Conservation (phyloP, 1,140 invertebrate species). For the Cepaea nemoralis region DNA sequence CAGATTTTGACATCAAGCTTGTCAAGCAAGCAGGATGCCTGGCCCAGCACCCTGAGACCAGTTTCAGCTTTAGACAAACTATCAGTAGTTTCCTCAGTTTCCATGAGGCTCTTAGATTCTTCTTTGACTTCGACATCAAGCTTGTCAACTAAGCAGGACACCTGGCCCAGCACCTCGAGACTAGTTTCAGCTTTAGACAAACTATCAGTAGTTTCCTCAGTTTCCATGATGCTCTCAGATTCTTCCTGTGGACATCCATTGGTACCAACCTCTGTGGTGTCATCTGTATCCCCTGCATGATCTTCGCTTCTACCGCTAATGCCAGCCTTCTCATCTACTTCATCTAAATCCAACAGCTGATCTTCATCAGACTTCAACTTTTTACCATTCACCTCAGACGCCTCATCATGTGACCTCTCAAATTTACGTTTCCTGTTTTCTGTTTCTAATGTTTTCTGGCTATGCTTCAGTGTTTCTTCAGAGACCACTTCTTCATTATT, state of each 20-base stretch:
- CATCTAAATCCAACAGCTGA: not conserved
- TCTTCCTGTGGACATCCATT: not conserved
- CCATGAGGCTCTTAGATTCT: not conserved
- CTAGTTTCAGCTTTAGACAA: not conserved
- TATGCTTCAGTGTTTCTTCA: not conserved
- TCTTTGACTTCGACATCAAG: not conserved
- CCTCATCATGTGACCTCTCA: not conserved
- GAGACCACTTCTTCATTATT: not conserved
- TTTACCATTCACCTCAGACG: not conserved
- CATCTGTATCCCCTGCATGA: not conserved
- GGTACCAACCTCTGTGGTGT: not conserved
- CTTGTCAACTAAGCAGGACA: not conserved
- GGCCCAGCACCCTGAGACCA: not conserved
- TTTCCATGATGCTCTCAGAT: not conserved
- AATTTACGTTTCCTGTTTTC: not conserved
- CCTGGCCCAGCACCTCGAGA: not conserved
- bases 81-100: not conserved
- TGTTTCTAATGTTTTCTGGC: conserved; percentile 2
- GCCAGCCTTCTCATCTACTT: not conserved
- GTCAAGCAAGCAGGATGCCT: not conserved
- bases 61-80: not conserved
- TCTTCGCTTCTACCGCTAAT: not conserved
- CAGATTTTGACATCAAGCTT: not conserved
- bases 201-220: not conserved
- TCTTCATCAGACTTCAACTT: not conserved